Conservation (phyloP, 2,888 invertebrate genomes). For the Diarsia mendica region DNA sequence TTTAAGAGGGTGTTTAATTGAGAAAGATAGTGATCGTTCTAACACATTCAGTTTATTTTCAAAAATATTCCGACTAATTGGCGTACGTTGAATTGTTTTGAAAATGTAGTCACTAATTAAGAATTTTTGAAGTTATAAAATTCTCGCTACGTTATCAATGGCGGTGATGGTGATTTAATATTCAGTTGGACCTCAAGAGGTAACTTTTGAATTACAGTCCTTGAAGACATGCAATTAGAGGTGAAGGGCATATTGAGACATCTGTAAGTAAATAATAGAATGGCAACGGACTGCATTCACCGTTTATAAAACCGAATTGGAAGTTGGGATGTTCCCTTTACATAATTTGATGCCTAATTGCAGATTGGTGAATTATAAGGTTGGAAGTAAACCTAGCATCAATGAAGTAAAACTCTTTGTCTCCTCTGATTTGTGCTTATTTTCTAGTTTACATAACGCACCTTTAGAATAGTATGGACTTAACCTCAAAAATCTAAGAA, state of each 20-base stretch:
- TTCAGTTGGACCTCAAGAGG: not conserved
- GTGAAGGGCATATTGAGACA: constrained; percentile 24
- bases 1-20: constrained; percentile 43
- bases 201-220: not conserved
- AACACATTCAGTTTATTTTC: constrained; percentile 25
- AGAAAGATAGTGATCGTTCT: constrained; percentile 41
- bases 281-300: not conserved
- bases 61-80: constrained; percentile 30
- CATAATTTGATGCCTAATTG: not conserved
- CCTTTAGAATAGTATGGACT: too few relatives aligned
- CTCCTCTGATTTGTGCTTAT: not conserved
- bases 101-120: constrained; percentile 20
- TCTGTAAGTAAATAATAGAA: constrained; percentile 36
- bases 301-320: not conserved
- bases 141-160: not conserved
- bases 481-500: too few relatives aligned
- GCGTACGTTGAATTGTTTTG: constrained; percentile 4
- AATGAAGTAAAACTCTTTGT: not conserved
- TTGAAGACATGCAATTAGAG: constrained; percentile 13
- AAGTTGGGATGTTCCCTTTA: not conserved
- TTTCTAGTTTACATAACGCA: not conserved
- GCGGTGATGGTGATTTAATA: not conserved
- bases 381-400: too few relatives aligned
- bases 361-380: constrained; percentile 2
- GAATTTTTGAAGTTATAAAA: not conserved